A percentile compares a stretch with the other conserved stretches of the same genome.
phyloP scores from a whole-genome alignment of 1,140 invertebrate genomes.

The Rhagoletis zephyria region DNA sequence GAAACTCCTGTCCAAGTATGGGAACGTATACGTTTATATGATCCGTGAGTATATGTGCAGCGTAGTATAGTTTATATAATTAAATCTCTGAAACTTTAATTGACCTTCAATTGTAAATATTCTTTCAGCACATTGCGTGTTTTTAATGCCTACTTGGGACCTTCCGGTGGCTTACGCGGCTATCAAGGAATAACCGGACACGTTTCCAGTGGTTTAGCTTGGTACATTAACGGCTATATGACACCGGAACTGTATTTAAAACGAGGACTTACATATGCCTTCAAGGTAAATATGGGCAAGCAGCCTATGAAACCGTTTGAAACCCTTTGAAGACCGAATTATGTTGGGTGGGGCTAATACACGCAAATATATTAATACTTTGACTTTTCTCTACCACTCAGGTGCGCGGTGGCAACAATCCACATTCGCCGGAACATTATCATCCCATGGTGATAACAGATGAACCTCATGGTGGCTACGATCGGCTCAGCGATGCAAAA shows the following conservation, averaged over 20 bases:
- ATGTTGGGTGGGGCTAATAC: too few species aligned
- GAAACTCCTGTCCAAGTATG: constrained; percentile 77
- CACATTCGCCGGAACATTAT: constrained; percentile 88
- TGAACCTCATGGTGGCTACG: constrained; percentile 87
- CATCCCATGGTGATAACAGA: constrained; percentile 94
- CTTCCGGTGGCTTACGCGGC: constrained; percentile 83
- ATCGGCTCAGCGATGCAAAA: constrained; percentile 81
- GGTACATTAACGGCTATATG: constrained; percentile 84
- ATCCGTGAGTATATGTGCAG: constrained; percentile 74
- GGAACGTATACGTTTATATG: constrained; percentile 85
- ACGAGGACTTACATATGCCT: constrained; percentile 87
- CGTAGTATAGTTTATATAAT: neutral
- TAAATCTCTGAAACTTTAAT: too few species aligned
- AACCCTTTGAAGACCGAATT: too few species aligned
- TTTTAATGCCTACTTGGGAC: constrained; percentile 85
- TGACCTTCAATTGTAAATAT: neutral
- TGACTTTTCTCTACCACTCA: constrained; percentile 55
- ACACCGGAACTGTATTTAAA: constrained; percentile 90
- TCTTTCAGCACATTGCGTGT: constrained; percentile 77
- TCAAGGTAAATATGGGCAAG: constrained; percentile 76
- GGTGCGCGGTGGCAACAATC: constrained; percentile 90
- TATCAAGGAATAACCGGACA: constrained; percentile 83
- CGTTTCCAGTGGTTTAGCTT: constrained; percentile 73
- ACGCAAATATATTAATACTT: neutral
- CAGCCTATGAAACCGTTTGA: neutral